Percentiles rank a stretch among this genome's conserved stretches.
Evolutionary conservation across 2,888 invertebrate species (phyloP).

Genomic region (Diaprepes abbreviatus): DNA sequence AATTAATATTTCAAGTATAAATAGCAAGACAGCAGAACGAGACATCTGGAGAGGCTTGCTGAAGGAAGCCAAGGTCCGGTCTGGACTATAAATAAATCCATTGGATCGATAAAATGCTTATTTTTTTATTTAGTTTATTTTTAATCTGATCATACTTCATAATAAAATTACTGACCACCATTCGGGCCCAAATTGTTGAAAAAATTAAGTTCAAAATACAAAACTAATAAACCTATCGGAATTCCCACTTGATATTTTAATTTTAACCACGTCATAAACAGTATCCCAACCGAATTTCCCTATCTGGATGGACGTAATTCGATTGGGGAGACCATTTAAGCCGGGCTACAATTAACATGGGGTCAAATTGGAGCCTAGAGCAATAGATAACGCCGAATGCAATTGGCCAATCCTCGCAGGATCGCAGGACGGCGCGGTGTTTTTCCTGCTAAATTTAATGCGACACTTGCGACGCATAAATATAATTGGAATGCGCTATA

Average conservation of each 20-base stretch:
- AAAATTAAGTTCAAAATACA: slow-evolving; percentile 30
- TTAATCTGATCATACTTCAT: too few species aligned
- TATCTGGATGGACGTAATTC: slow-evolving; percentile 55
- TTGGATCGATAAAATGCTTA: too few species aligned
- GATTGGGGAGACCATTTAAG: slow-evolving; percentile 57
- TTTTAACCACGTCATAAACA: slow-evolving; percentile 45
- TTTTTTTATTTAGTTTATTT: too few species aligned
- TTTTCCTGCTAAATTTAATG: slow-evolving; percentile 53
- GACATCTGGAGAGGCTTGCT: too few species aligned
- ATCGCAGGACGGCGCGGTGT: slow-evolving; percentile 44
- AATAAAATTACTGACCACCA: too few species aligned
- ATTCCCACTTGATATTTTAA: slow-evolving; percentile 45
- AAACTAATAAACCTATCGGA: slow-evolving; percentile 18
- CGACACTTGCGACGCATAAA: slow-evolving; percentile 54
- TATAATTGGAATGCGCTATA: slow-evolving; percentile 58
- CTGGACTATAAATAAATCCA: too few species aligned
- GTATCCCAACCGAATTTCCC: slow-evolving; percentile 50
- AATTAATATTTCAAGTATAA: too few species aligned
- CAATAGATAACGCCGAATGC: slow-evolving; percentile 56
- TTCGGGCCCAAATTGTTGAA: too few species aligned
- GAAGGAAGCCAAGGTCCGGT: too few species aligned
- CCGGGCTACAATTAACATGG: slow-evolving; percentile 55
- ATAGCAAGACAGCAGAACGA: too few species aligned
- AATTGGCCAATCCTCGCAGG: slow-evolving; percentile 57
- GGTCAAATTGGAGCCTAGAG: slow-evolving; percentile 55